Evolutionary conservation across 2,113 vertebrate species (phyloP), one percentile per base, ranked within the genome.

Genomic region (Okapia johnstoni): DNA sequence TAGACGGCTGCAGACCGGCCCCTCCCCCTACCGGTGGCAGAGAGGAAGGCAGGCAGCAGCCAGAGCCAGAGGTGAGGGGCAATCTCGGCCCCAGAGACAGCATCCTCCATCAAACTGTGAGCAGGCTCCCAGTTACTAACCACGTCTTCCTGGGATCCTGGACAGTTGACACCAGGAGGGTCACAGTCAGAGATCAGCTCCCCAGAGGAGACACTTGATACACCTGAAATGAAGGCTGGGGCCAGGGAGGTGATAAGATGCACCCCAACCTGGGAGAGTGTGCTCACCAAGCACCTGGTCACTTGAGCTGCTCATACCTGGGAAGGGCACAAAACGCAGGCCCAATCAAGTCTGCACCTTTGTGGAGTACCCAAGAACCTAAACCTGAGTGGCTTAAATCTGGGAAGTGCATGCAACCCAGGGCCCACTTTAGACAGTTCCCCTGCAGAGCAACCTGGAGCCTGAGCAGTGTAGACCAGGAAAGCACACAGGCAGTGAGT

Each of bases 1-100:
- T 66, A 19, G 61, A 16, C 2, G 0, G 61, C 33, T 66, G 33
- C 0, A 2, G 61, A n/a, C 33, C 10, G 61, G 61, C 16, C 33
- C 61, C 16, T 66, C 33, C 33, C 16, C 33, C 2, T 8, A 19
- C 16, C n/a, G 61, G 61, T 66, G 61, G 33, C 33, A 66, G 16
- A 66, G 16, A 66, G 61, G 33, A n/a, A 66, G 33, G 33, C 61
- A 66, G 61, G 33, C 1, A 0, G 7, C 33, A n/a, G 16, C 7
- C 33, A 63, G 61, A 63, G 61, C 61, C 30, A 66, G 61, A 66
- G 33, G 8, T 0, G 1, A n/a, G 33, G 33, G 33, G 19, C 1
- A 66, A 66, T 36, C 16, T 66, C 0, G 4, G 63, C 33, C 33
- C 33, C 33, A 66, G 33, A 66, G 63, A 66, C 5, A 8, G 16